These are phyloP conservation scores for Pangasius larnaudii DNA, from an alignment of 2,797 vertebrate genomes.

Conservation along the genomic window DNA sequence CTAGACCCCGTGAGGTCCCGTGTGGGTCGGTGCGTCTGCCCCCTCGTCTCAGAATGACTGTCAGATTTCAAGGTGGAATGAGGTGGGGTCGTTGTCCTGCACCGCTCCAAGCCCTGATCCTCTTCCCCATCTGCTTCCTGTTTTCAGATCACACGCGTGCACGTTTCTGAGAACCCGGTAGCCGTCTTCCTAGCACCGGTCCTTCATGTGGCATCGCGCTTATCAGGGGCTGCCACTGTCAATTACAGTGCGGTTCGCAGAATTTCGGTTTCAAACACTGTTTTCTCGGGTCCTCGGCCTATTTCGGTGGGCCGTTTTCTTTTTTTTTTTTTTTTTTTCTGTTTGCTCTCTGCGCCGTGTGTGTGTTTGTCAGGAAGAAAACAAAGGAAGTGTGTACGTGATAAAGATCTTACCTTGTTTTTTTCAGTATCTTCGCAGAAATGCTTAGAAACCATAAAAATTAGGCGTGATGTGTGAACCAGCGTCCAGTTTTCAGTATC, in stretches of 20 bases:
- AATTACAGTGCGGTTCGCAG: constrained; percentile 33
- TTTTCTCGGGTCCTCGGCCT: constrained; percentile 16
- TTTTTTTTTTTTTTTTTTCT: not conserved
- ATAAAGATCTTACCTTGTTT: constrained; percentile 40
- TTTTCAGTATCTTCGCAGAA: constrained; percentile 35
- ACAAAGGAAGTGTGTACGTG: constrained; percentile 38
- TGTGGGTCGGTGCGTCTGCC: constrained; percentile 29
- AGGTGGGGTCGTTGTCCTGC: constrained; percentile 14
- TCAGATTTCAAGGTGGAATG: not conserved
- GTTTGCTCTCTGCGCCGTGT: not conserved
- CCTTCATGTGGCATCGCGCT: constrained; percentile 38
- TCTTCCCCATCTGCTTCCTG: constrained; percentile 56
- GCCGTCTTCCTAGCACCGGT: constrained; percentile 40
- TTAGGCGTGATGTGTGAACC: constrained; percentile 2
- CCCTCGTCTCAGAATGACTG: constrained; percentile 50
- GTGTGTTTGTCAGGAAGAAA: constrained; percentile 38
- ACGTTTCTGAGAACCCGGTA: constrained; percentile 50
- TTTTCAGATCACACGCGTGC: constrained; percentile 16
- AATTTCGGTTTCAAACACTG: constrained; percentile 27
- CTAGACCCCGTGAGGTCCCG: constrained; percentile 33
- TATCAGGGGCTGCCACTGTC: constrained; percentile 34
- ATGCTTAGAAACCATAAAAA: constrained; percentile 6
- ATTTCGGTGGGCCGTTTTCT: constrained; percentile 1
- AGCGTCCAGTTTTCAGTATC: not conserved
- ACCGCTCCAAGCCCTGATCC: constrained; percentile 9